Base-by-base conservation (phyloP, 2,888 invertebrate species). In the Torymus aiolomorphi region DNA sequence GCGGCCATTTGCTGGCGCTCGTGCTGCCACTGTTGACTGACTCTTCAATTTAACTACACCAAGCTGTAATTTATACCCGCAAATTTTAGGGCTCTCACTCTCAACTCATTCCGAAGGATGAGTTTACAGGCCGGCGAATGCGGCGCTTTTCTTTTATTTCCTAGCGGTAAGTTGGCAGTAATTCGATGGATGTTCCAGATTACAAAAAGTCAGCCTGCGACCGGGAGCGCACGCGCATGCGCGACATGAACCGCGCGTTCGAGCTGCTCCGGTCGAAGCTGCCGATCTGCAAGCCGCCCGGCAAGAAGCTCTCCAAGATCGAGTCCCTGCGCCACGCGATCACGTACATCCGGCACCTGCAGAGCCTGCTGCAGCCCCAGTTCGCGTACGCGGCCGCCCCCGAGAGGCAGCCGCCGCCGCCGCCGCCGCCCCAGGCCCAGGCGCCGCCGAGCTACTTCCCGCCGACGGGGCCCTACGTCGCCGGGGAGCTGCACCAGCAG, bases 201-300 rank as follows among this genome's bases (percentile, higher is more conserved):
- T 96, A 96, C 89, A 95, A 95, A 89, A 95, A 95, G 88, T 95
- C 96, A 0, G 96, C 96, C 0, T 96, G 96, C 85, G 96, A 96
- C 87, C 92, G 96, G 31, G 96, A 96, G 87, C 91, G 96, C 4
- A 96, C 95, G 0, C 92, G 96, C 57, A 96, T 96, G 96, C 92
- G 95, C 2, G 96, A 96, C 86, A 96, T 96, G 96, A 96, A 96
- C 88, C 92, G 93, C 71, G 96, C 96, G 0, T 96, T 95, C 86
- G 96, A 96, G 87, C 90, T 94, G 61, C 91, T 96, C 16, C 92
- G 96, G 54, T 94, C 95, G 62, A 94, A 95, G 87, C 89, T 96
- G 83, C 96, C 96, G 0, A 93, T 94, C 84, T 94, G 94, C 71
- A 96, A 96, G 86, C 96, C 96, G 0, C 94, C 95, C 16, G 96